Base-by-base conservation (phyloP, 2,113 vertebrate genomes). In the Cyprinodon tularosa region DNA sequence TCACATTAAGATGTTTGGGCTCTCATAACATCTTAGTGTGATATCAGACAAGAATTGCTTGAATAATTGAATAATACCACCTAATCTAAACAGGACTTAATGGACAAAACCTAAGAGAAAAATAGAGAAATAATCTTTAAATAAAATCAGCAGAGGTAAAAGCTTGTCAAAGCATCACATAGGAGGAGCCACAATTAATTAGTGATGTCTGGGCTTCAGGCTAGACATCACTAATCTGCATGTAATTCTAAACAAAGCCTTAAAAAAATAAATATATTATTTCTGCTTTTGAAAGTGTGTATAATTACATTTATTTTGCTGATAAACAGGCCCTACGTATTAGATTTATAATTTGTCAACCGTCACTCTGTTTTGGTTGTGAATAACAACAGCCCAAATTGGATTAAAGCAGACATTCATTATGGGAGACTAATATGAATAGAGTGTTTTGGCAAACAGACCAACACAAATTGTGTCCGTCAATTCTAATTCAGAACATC, bases 381-480 rank as follows among this genome's bases (percentile, higher is more conserved):
- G 29, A 68, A 68, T 48, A 50, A 50, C 66, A 57, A 57, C n/a
- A 57, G 50, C 37, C 37, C 45, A 68, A 50, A 68, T 68, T 50
- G n/a, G 38, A 69, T 20, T 53, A n/a, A 39, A 69, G 37, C 37
- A 4, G 36, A 40, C 7, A 48, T 69, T 69, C 66, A 68, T 53
- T 38, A 38, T 38, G 36, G 53, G n/a, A 68, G 42, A 22, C 48
- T 37, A 68, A 68, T 17, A 3, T 8, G 13, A 67, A 48, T 67
- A 36, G 47, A 48, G 65, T 11, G 44, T 47, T 48, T 68, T 68
- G 45, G 8, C 14, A 11, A 37, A 48, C 40, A 66, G 40, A 66
- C 12, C 13, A 66, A 66, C 64, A 15, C 36, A 68, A 68, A 37
- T 36, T 45, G 12, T 66, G 64, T 22, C 8, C 3, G 64, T 57